phyloP scores from a whole-genome alignment of 2,113 vertebrate species.

The Lipotes vexillifer region DNA sequence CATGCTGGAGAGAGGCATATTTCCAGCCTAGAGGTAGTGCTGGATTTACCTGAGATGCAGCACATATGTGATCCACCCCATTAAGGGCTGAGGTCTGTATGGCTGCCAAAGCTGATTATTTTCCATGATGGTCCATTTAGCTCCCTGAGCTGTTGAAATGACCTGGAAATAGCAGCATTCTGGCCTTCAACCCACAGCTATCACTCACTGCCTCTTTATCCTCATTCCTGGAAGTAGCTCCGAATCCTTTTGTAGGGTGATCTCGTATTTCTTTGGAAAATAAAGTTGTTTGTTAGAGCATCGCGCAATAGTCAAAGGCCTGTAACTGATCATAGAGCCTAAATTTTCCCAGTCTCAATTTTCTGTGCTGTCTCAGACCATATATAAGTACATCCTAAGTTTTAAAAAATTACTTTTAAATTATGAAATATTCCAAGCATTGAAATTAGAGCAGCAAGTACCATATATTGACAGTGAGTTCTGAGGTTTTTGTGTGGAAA shows the following conservation, averaged over 20 bases:
- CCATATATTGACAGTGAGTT: not conserved
- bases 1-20: not conserved
- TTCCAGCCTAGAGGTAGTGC: not conserved
- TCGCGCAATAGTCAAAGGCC: not conserved
- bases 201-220: not conserved
- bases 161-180: not conserved
- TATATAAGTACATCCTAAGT: not conserved
- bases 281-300: not conserved
- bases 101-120: not conserved
- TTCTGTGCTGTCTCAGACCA: not conserved
- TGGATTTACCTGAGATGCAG: not conserved
- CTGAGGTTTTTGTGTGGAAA: conserved; percentile 33
- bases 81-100: not conserved
- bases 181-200: not conserved
- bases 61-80: not conserved
- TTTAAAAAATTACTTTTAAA: conserved; percentile 1
- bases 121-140: not conserved
- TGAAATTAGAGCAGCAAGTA: not conserved
- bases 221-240: not conserved
- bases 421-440: not conserved
- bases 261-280: conserved; percentile 18
- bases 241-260: not conserved
- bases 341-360: not conserved
- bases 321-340: not conserved
- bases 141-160: not conserved